Conservation (phyloP, 2,888 invertebrate species). For the Polia nebulosa region DNA sequence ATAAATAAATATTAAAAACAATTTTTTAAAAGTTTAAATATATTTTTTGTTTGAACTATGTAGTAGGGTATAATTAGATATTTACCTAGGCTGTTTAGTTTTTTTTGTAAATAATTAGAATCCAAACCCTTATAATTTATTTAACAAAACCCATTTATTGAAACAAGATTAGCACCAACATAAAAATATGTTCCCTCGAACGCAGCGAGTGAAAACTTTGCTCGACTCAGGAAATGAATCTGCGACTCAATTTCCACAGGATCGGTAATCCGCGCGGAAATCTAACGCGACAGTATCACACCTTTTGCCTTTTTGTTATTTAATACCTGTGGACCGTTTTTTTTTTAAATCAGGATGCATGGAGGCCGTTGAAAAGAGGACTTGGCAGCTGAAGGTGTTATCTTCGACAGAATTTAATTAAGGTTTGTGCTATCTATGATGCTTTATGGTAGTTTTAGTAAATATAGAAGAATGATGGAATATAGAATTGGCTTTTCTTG, state of each 20-base stretch:
- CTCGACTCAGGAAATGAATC: conserved; percentile 66
- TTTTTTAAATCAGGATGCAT: conserved; percentile 29
- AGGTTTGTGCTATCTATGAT: background rate
- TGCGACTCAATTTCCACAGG: conserved; percentile 67
- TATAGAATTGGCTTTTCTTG: too few relatives aligned
- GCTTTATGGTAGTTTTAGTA: background rate
- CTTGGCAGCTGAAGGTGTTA: conserved; percentile 1
- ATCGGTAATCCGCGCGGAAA: conserved; percentile 66
- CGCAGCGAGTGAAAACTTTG: conserved; percentile 55
- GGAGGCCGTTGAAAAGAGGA: background rate
- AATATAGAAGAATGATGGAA: background rate
- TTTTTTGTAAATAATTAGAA: too few relatives aligned
- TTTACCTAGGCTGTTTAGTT: too few relatives aligned
- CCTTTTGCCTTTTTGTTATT: conserved; percentile 63
- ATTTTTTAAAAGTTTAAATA: too few relatives aligned
- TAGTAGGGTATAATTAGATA: too few relatives aligned
- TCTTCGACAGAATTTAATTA: conserved; percentile 30
- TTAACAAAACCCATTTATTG: conserved; percentile 22
- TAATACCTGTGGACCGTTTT: conserved; percentile 37
- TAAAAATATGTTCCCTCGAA: conserved; percentile 38
- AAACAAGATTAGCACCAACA: conserved; percentile 47
- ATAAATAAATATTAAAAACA: too few relatives aligned
- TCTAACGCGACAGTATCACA: conserved; percentile 68
- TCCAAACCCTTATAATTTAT: too few relatives aligned
- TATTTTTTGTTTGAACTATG: too few relatives aligned